Percentiles rank a stretch among this genome's conserved stretches.
phyloP scores from a whole-genome alignment of 2,888 invertebrate genomes.

The Agrotis segetum region DNA sequence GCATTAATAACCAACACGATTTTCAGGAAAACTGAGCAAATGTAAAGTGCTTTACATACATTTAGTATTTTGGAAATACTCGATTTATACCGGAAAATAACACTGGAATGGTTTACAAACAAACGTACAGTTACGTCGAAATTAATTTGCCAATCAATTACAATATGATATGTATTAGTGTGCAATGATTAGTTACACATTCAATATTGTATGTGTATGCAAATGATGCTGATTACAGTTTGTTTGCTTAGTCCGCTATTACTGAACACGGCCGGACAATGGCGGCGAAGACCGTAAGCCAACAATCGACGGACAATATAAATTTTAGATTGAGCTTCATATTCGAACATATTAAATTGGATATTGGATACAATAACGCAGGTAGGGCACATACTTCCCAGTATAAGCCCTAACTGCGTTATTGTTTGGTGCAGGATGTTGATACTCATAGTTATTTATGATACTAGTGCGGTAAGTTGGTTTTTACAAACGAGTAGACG shows the following conservation, averaged over 20 bases:
- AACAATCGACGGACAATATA: slow-evolving; percentile 56
- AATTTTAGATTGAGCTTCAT: slow-evolving; percentile 48
- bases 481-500: too few species aligned
- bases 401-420: too few species aligned
- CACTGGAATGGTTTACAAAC: slow-evolving; percentile 13
- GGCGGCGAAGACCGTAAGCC: slow-evolving; percentile 42
- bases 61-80: slow-evolving; percentile 16
- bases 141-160: slow-evolving; percentile 38
- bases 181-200: slow-evolving; percentile 72
- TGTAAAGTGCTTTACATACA: not conserved
- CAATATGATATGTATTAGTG: slow-evolving; percentile 53
- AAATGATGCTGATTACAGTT: slow-evolving; percentile 76
- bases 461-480: too few species aligned
- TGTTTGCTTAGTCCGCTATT: slow-evolving; percentile 75
- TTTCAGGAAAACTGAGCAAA: slow-evolving; percentile 8
- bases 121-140: slow-evolving; percentile 12
- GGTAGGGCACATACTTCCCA: too few species aligned
- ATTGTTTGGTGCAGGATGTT: slow-evolving; percentile 17
- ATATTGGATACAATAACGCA: too few species aligned
- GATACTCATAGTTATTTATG: too few species aligned
- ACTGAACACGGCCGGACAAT: slow-evolving; percentile 60
- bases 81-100: slow-evolving; percentile 21
- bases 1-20: slow-evolving; percentile 3
- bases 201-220: slow-evolving; percentile 75
- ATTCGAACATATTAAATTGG: slow-evolving; percentile 10